phyloP scores from a whole-genome alignment of 2,797 vertebrate species.

The Danio jaintianensis region DNA sequence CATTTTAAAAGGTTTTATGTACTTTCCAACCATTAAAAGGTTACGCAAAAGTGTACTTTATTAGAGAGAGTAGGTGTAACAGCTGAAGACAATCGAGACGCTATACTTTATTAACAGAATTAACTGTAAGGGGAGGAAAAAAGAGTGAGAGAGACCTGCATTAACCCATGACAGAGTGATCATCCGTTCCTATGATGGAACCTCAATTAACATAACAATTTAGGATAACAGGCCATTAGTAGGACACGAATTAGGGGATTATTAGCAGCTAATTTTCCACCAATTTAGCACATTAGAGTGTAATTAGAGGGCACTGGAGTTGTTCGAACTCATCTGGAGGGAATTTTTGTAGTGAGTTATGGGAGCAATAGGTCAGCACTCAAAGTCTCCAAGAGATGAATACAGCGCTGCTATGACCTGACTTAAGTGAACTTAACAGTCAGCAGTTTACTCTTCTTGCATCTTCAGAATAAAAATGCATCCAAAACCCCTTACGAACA shows the following conservation, averaged over 20 bases:
- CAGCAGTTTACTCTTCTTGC: not conserved
- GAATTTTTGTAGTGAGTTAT: constrained; percentile 53
- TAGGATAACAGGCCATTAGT: constrained; percentile 67
- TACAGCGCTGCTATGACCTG: constrained; percentile 41
- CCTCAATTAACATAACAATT: constrained; percentile 67
- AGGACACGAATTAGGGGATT: constrained; percentile 64
- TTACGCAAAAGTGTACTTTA: constrained; percentile 28
- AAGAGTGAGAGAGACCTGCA: constrained; percentile 43
- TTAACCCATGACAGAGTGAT: constrained; percentile 64
- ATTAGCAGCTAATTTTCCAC: constrained; percentile 67
- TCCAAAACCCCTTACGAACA: not conserved
- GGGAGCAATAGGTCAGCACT: constrained; percentile 50
- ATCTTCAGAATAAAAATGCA: not conserved
- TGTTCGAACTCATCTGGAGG: constrained; percentile 53
- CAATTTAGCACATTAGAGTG: constrained; percentile 66
- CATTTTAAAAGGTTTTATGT: constrained; percentile 31
- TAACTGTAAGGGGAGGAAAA: constrained; percentile 46
- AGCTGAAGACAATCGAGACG: constrained; percentile 49
- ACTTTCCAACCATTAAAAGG: constrained; percentile 39
- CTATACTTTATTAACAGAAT: constrained; percentile 60
- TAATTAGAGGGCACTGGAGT: constrained; percentile 64
- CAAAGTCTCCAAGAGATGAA: constrained; percentile 43
- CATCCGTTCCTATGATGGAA: constrained; percentile 63
- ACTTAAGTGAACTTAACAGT: constrained; percentile 3
- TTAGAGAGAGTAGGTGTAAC: constrained; percentile 43